Base-by-base conservation (phyloP, 2,797 vertebrate species). In the Holocentrus rufus region DNA sequence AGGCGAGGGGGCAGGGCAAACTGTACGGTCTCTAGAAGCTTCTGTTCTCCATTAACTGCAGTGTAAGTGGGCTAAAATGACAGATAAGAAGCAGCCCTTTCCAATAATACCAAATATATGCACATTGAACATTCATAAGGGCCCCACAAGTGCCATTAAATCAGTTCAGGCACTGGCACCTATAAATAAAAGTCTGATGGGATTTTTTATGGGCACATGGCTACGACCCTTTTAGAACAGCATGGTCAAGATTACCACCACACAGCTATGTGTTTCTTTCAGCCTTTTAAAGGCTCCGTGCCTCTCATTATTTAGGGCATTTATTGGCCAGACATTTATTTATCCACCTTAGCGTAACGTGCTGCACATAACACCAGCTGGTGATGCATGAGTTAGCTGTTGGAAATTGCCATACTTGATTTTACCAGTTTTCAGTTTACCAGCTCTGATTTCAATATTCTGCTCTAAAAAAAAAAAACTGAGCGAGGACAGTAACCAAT, bases 401-500 rank as follows among this genome's bases (percentile, higher is more conserved):
- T 20, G 5, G 65, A 36, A 27, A n/a, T 55, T 44, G 5, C 17
- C 23, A 50, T 56, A 23, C 4, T 14, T 25, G 52, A 14, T 25
- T 54, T n/a, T 25, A 10, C 23, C 52, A 53, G 25, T 23, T 54
- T 54, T 5, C 44, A 46, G 5, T 17, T 46, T 46, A 5, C 44
- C 44, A 46, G 25, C 23, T 3, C n/a, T 25, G 14, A 54, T 54
- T 54, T 54, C 52, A 27, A 20, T 27, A 10, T 22, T 17, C 13
- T 46, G 14, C 22, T 11, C 14, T 44, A 23, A 9, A 56, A 11
- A 9, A 36, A 15, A 15, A 36, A 54, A 53, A 72, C 46, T 47
- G 23, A 76, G 47, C 42, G 36, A 50, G 22, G 77, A 47, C 9
- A 30, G 31, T 34, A 65, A 44, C 65, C 20, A 53, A 20, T 50